A percentile compares a stretch with the other conserved stretches of the same genome.
phyloP scores from a whole-genome alignment of 2,113 vertebrate species.

The Arvicanthis niloticus region DNA sequence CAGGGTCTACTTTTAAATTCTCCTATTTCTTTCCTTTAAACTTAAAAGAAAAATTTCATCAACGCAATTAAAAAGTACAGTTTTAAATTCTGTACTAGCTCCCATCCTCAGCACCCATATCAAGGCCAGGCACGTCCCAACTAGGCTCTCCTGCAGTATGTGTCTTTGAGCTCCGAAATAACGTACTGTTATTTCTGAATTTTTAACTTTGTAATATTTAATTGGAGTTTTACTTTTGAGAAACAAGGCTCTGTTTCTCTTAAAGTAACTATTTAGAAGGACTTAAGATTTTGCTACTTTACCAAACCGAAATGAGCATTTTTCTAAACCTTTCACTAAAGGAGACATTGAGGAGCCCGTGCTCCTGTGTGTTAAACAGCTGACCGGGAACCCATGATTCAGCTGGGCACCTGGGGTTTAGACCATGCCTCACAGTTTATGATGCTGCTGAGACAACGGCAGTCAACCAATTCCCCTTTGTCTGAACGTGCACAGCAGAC shows the following conservation, averaged over 20 bases:
- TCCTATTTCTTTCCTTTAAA: constrained; percentile 37
- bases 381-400: constrained; percentile 42
- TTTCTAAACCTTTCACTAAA: constrained; percentile 4
- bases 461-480: neutral
- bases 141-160: neutral
- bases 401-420: constrained; percentile 21
- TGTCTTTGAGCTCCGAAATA: constrained; percentile 21
- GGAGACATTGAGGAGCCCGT: neutral
- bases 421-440: neutral
- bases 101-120: neutral
- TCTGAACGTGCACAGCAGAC: neutral
- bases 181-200: neutral
- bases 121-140: neutral
- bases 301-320: constrained; percentile 15
- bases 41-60: constrained; percentile 17
- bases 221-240: constrained; percentile 10
- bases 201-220: constrained; percentile 42
- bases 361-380: neutral
- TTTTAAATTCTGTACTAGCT: neutral
- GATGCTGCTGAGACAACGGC: neutral
- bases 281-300: constrained; percentile 13
- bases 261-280: constrained; percentile 59
- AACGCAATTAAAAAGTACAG: constrained; percentile 16
- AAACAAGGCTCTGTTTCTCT: neutral
- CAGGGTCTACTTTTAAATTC: neutral